These are phyloP conservation scores for Ciconia maguari DNA, from an alignment of 2,113 vertebrate species.

Conservation along the genomic window DNA sequence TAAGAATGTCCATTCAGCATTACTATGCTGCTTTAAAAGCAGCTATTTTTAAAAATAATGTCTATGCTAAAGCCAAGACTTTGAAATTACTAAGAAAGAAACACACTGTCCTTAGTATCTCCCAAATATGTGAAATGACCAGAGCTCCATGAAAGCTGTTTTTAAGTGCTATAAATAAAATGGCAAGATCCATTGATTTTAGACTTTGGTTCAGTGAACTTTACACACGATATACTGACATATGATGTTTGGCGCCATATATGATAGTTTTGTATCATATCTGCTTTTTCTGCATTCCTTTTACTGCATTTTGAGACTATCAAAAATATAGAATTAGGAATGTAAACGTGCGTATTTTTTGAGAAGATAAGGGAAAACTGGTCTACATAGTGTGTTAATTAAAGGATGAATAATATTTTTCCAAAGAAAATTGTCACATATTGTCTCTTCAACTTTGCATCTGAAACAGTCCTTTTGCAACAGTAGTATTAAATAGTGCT, in stretches of 20 bases:
- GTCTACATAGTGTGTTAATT: not conserved
- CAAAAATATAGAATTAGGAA: not conserved
- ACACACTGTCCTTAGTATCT: not conserved
- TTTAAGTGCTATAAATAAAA: not conserved
- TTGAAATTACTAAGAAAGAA: not conserved
- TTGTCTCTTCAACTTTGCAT: not conserved
- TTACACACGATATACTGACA: not conserved
- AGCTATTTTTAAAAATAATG: not conserved
- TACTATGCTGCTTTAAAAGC: not conserved
- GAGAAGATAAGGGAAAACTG: not conserved
- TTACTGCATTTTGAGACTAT: not conserved
- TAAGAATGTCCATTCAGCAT: not conserved
- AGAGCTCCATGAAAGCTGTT: not conserved
- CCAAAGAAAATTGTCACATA: not conserved
- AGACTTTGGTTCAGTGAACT: not conserved
- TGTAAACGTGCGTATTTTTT: fast-evolving
- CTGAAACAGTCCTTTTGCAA: not conserved
- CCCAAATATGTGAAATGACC: not conserved
- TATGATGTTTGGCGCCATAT: not conserved
- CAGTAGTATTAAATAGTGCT: not conserved
- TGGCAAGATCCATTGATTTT: not conserved
- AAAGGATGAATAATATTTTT: not conserved
- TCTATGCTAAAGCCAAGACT: not conserved
- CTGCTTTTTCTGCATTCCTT: not conserved
- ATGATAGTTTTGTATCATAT: not conserved